Evolutionary conservation across 2,888 invertebrate species (phyloP).

Genomic region (Lypha dubia): DNA sequence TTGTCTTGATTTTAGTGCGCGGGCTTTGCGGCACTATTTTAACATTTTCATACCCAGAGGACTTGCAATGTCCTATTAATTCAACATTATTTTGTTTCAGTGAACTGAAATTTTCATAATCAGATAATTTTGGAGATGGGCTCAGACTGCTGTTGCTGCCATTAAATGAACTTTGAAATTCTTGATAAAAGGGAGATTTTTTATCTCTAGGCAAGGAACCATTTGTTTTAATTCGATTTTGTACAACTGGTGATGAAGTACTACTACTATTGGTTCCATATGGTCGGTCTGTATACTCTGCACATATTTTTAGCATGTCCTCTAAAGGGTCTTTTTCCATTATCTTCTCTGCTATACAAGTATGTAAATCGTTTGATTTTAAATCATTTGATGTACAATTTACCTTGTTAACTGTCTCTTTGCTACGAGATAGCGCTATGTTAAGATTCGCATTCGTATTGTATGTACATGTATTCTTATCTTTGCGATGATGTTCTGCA

Average conservation of each 20-base stretch:
- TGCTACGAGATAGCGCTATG: not conserved
- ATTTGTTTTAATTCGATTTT: slow-evolving; percentile 92
- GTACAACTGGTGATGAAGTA: slow-evolving; percentile 83
- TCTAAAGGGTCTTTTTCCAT: slow-evolving; percentile 86
- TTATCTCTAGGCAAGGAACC: slow-evolving; percentile 90
- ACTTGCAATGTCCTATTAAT: slow-evolving; percentile 75
- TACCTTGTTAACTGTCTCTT: slow-evolving; percentile 25
- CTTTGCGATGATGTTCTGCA: slow-evolving; percentile 84
- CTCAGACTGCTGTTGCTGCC: slow-evolving; percentile 73
- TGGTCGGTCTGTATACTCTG: slow-evolving; percentile 90
- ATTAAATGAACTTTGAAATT: slow-evolving; percentile 69
- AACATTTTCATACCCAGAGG: slow-evolving; percentile 86
- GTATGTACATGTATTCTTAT: slow-evolving; percentile 78
- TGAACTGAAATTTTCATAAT: slow-evolving; percentile 85
- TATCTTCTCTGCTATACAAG: slow-evolving; percentile 73
- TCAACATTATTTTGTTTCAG: slow-evolving; percentile 80
- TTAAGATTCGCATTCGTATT: slow-evolving; percentile 46
- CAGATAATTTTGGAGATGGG: slow-evolving; percentile 67
- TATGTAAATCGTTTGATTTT: slow-evolving; percentile 25
- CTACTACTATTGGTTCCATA: slow-evolving; percentile 76
- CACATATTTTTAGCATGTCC: slow-evolving; percentile 96
- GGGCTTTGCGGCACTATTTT: slow-evolving; percentile 83
- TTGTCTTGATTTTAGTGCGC: slow-evolving; percentile 84
- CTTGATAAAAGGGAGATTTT: slow-evolving; percentile 83
- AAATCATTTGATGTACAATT: slow-evolving; percentile 15